Conservation (phyloP, 2,797 vertebrate genomes). For the Hirundo rustica region DNA sequence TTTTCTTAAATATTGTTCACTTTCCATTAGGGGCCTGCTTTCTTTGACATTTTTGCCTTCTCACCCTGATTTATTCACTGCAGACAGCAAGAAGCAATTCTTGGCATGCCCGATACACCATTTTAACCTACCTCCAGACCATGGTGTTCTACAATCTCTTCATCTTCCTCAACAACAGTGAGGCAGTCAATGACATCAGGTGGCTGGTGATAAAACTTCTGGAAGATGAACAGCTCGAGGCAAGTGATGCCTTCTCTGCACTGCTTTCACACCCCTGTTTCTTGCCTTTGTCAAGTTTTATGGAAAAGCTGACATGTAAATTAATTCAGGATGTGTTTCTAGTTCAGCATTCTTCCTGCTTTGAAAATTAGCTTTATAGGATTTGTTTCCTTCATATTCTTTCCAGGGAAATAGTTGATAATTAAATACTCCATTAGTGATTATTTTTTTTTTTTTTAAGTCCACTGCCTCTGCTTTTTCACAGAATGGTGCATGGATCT, state of each 20-base stretch:
- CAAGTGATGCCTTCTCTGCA: constrained; percentile 56
- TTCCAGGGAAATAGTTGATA: background rate
- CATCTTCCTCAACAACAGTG: constrained; percentile 89
- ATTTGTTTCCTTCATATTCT: background rate
- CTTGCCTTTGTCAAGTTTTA: background rate
- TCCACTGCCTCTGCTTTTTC: background rate
- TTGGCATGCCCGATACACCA: constrained; percentile 95
- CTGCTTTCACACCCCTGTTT: background rate
- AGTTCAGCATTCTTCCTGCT: background rate
- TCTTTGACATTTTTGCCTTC: background rate
- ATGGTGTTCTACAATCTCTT: constrained; percentile 99
- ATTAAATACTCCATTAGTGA: background rate
- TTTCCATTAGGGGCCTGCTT: background rate
- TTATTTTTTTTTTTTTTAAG: background rate
- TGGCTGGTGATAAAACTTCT: constrained; percentile 87
- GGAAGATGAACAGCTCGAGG: constrained; percentile 97
- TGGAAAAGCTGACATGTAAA: background rate
- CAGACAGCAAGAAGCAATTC: constrained; percentile 95
- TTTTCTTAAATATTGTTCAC: background rate
- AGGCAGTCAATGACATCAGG: constrained; percentile 84
- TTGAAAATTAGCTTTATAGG: background rate
- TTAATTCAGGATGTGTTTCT: background rate
- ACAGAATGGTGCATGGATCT: background rate
- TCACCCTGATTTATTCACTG: constrained; percentile 8
- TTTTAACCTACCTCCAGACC: constrained; percentile 96